Evolutionary conservation across 2,888 invertebrate species (phyloP).

Genomic region (Drosophila setosimentum): DNA sequence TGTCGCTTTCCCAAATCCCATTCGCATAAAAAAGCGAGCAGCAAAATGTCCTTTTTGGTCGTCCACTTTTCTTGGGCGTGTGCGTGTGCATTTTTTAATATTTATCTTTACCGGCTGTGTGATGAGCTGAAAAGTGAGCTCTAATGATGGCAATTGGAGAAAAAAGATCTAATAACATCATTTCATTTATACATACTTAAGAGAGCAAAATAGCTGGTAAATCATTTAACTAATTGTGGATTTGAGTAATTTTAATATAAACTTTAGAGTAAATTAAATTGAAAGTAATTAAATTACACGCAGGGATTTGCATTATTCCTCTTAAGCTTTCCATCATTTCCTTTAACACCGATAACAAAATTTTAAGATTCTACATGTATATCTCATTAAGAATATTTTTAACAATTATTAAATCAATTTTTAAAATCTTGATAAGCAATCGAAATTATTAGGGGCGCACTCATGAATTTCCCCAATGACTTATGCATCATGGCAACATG

Average conservation of each 20-base stretch:
- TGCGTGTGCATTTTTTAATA: constrained; percentile 30
- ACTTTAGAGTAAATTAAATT: background rate
- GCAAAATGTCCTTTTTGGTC: constrained; percentile 44
- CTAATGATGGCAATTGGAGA: constrained; percentile 68
- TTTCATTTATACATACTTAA: background rate
- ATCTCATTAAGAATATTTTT: background rate
- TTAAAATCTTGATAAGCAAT: background rate
- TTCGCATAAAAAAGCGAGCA: constrained; percentile 50
- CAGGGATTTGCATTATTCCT: background rate
- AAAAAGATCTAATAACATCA: constrained; percentile 17
- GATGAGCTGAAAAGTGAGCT: constrained; percentile 79
- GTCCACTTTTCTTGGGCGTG: constrained; percentile 21
- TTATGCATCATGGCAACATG: background rate
- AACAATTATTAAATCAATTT: background rate
- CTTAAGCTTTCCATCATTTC: background rate
- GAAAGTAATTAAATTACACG: background rate
- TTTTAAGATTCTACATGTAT: background rate
- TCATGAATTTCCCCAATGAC: background rate
- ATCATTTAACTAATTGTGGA: background rate
- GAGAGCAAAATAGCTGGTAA: background rate
- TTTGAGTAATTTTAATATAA: background rate
- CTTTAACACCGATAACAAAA: background rate
- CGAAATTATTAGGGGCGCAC: background rate
- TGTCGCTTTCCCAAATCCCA: constrained; percentile 69
- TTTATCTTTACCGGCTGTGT: constrained; percentile 56